Base-by-base conservation (phyloP, 2,113 vertebrate genomes). In the Archocentrus centrarchus region DNA sequence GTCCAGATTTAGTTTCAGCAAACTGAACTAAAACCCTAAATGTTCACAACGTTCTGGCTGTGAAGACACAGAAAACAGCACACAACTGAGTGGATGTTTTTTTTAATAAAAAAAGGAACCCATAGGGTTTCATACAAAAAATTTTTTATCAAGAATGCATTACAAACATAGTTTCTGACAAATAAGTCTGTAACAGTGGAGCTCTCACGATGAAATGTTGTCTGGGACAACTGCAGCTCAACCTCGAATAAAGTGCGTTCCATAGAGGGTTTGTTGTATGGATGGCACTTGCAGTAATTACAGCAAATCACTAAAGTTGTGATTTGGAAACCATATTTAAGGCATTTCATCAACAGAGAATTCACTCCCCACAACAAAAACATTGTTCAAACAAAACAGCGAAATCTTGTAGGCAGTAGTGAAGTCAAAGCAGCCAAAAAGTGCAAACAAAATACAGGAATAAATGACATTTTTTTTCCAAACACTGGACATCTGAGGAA, bases 101-200 rank as follows among this genome's bases (percentile, higher is more conserved):
- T 84, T 58, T 32, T 6, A 61, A n/a, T 93, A 89, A 61, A 91
- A 77, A 94, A 93, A 94, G 94, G 93, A 89, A 94, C 94, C 92
- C 94, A 94, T 84, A 86, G 93, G 91, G 91, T 94, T 86, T 93
- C 82, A 93, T 95, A 95, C 87, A 95, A 95, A 95, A n/a, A n/a
- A n/a, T n/a, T n/a, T n/a, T n/a, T n/a, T 89, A 87, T 88, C 80
- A 90, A 91, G 32, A 35, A 92, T 47, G 44, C 57, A 80, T 82
- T 79, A 41, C 76, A 91, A 87, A 91, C 59, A 81, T 27, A 77
- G 39, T 53, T 81, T 86, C 22, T 84, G n/a, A 91, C 81, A 88
- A 83, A 92, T 93, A 75, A 79, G 83, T 91, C 86, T 70, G 81
- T 0, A 81, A 84, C 85, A 89, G 59, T 80, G 64, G 60, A 59